A percentile compares a stretch with the other conserved stretches of the same genome.
These are phyloP conservation scores for Zhuqinia jingwanae DNA, from an alignment of 2,888 invertebrate genomes.

Conservation along the genomic window DNA sequence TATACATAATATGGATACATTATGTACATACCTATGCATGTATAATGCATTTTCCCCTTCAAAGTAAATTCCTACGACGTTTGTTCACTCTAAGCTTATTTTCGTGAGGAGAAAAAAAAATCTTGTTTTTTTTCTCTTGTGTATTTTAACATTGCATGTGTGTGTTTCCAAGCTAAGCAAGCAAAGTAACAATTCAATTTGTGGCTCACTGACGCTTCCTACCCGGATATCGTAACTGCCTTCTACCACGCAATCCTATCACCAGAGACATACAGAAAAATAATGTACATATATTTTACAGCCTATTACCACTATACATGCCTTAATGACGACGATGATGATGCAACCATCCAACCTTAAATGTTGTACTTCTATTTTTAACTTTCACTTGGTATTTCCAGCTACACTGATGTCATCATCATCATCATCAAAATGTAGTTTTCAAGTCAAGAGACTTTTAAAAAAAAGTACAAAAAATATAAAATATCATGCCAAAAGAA, in stretches of 20 bases:
- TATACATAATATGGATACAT: too few species aligned
- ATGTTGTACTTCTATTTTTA: too few species aligned
- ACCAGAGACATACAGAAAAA: not conserved
- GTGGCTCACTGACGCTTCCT: constrained; percentile 45
- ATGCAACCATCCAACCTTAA: too few species aligned
- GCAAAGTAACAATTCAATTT: constrained; percentile 42
- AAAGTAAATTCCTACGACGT: too few species aligned
- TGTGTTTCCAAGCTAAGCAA: not conserved
- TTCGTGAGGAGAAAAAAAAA: not conserved
- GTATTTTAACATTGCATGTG: not conserved
- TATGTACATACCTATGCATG: too few species aligned
- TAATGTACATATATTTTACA: not conserved
- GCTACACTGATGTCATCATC: not conserved
- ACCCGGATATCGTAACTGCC: constrained; percentile 41
- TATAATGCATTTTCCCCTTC: too few species aligned
- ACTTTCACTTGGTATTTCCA: too few species aligned
- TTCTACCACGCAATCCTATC: constrained; percentile 12
- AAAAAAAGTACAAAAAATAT: constrained; percentile 3
- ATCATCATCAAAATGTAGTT: constrained; percentile 5
- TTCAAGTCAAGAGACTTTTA: not conserved
- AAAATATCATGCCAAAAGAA: constrained; percentile 8
- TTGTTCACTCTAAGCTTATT: too few species aligned
- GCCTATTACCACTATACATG: not conserved
- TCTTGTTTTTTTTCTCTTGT: not conserved
- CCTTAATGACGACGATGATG: not conserved